Percentiles rank a stretch among this genome's conserved stretches.
These are phyloP conservation scores for Planiliza haematocheilus DNA, from an alignment of 2,113 vertebrate species.

Conservation along the genomic window DNA sequence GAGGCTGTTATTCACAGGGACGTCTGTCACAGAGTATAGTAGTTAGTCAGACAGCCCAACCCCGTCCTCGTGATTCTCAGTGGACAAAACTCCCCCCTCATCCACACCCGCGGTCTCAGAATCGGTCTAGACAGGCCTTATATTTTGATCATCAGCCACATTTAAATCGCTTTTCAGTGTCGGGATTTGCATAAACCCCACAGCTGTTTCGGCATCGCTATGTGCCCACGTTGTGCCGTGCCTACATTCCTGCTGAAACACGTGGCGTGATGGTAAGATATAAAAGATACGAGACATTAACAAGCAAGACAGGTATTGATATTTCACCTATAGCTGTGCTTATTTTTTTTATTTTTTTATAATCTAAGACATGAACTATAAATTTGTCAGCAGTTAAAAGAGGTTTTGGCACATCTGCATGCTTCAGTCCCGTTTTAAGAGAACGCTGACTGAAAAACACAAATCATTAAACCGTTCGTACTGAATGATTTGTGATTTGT, in stretches of 20 bases:
- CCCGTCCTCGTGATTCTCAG: background rate
- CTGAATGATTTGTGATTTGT: background rate
- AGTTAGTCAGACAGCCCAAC: conserved; percentile 17
- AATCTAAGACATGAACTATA: background rate
- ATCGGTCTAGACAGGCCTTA: conserved; percentile 44
- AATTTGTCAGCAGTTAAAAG: background rate
- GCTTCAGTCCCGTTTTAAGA: background rate
- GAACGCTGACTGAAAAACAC: background rate
- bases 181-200: conserved; percentile 50
- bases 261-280: conserved; percentile 1
- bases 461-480: background rate
- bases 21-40: conserved; percentile 13
- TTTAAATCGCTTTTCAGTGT: conserved; percentile 33
- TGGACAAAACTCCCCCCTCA: background rate
- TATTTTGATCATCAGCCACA: conserved; percentile 32
- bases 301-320: background rate
- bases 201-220: conserved; percentile 28
- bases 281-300: conserved; percentile 9
- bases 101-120: background rate
- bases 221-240: background rate
- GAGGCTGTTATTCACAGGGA: background rate
- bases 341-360: background rate
- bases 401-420: background rate
- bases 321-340: background rate
- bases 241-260: conserved; percentile 46